Base-by-base conservation (phyloP, 2,113 vertebrate species). In the Pao palembangensis region DNA sequence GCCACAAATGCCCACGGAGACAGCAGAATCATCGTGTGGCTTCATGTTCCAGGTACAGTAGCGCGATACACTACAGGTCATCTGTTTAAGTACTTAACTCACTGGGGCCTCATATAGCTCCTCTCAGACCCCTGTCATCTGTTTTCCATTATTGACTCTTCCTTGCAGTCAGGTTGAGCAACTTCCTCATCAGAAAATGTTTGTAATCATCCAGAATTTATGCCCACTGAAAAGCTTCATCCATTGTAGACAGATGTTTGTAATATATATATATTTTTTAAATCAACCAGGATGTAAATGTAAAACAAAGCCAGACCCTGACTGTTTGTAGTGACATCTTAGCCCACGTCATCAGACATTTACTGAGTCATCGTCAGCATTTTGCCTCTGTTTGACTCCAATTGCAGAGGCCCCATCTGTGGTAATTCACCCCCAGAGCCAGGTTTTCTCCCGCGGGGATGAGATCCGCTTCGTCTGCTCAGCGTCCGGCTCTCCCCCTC, bases 381-480 rank as follows among this genome's bases (percentile, higher is more conserved):
- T 69, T 43, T 62, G 61, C 7, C 17, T 70, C 61, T 74, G 47
- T 47, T 75, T 83, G 48, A 58, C 64, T 82, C 49, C 51, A 0
- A 31, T 0, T 43, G 15, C 71, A 98, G 95, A 94, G 85, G 86
- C 80, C 5, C 94, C 94, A 0, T 88, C 87, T 72, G 93, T 95
- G 81, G 87, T 76, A 73, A 88, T 95, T 15, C 83, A 85, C 0
- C 77, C 91, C 62, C 83, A 81, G 42, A 90, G 85, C 17, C 89
- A 86, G 85, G 81, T 13, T 1, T 93, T 96, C 71, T 78, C 91
- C 60, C 86, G 85, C 57, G 94, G 93, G 47, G 80, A 86, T 54
- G 93, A 94, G 72, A 88, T 96, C 74, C 79, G 28, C 71, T 79
- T 96, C 51, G 88, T 86, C 89, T 97, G 96, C 84, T 90, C 87